Conservation (phyloP, 2,888 invertebrate species). For the Nomada goodeniana region DNA sequence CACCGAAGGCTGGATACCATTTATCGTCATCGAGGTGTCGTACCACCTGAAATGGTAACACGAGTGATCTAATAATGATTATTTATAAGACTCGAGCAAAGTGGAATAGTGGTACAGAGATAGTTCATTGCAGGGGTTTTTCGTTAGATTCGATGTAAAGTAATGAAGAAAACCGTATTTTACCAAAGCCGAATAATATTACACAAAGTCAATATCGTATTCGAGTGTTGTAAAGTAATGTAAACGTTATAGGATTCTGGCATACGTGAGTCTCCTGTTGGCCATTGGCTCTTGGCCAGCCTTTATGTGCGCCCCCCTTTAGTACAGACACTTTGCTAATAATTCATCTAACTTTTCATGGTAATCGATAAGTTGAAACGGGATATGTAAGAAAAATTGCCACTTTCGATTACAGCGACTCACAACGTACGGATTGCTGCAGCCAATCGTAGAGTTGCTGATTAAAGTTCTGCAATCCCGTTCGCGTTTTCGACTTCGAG, state of each 20-base stretch:
- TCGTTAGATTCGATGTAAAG: too few species aligned
- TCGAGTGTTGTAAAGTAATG: background rate
- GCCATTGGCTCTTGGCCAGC: too few species aligned
- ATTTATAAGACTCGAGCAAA: background rate
- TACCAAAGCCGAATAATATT: too few species aligned
- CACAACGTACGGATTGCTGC: constrained; percentile 82
- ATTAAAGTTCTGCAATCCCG: constrained; percentile 84
- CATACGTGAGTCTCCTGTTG: too few species aligned
- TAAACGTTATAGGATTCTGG: background rate
- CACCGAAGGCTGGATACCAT: constrained; percentile 87
- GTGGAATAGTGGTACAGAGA: background rate
- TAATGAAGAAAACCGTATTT: too few species aligned
- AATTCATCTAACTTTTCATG: too few species aligned
- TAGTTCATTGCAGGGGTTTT: background rate
- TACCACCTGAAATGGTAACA: constrained; percentile 77
- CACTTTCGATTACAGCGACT: constrained; percentile 59
- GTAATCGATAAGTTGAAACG: too few species aligned
- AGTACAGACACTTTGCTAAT: too few species aligned
- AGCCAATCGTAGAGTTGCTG: constrained; percentile 86
- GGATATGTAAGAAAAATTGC: constrained; percentile 25
- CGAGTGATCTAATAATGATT: background rate
- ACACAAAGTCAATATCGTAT: background rate
- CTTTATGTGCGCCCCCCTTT: too few species aligned
- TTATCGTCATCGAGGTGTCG: constrained; percentile 87
- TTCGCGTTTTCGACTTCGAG: constrained; percentile 80